Evolutionary conservation across 1,140 invertebrate genomes (phyloP).

Genomic region (Tenebrio molitor): DNA sequence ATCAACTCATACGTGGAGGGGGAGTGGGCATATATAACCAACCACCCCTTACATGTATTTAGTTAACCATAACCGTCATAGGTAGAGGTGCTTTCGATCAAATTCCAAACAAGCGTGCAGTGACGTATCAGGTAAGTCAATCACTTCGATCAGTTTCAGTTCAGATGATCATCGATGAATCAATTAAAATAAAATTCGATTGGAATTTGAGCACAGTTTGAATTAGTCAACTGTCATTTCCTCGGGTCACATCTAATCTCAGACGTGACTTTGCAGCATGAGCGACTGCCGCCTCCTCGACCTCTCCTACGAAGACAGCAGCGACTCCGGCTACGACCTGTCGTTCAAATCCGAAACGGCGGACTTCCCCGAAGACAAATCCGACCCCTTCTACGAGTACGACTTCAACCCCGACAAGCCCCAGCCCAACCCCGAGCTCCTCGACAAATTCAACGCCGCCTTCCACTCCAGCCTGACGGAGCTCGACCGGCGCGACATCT

Average conservation of each 20-base stretch:
- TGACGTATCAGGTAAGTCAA: too few species aligned
- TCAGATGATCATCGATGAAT: too few species aligned
- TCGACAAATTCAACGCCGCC: conserved; percentile 62
- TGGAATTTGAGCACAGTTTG: too few species aligned
- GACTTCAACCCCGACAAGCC: conserved; percentile 52
- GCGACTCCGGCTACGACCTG: conserved; percentile 65
- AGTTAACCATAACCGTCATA: conserved; percentile 27
- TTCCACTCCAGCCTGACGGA: conserved; percentile 58
- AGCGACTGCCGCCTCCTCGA: conserved; percentile 32
- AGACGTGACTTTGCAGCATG: too few species aligned
- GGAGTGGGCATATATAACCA: conserved; percentile 41
- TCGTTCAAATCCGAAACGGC: conserved; percentile 65
- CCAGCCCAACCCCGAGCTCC: conserved; percentile 57
- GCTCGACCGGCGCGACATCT: conserved; percentile 51
- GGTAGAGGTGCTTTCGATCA: too few species aligned
- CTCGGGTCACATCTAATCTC: too few species aligned
- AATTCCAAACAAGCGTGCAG: too few species aligned
- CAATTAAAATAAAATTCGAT: too few species aligned
- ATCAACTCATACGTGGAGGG: conserved; percentile 39
- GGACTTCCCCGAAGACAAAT: conserved; percentile 58
- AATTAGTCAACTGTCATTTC: too few species aligned
- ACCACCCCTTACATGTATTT: conserved; percentile 46
- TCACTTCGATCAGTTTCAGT: too few species aligned
- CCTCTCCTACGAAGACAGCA: conserved; percentile 63
- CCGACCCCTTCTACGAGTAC: conserved; percentile 61